A percentile compares a stretch with the other conserved stretches of the same genome.
Evolutionary conservation across 2,113 vertebrate species (phyloP).

Genomic region (Daboia siamensis): DNA sequence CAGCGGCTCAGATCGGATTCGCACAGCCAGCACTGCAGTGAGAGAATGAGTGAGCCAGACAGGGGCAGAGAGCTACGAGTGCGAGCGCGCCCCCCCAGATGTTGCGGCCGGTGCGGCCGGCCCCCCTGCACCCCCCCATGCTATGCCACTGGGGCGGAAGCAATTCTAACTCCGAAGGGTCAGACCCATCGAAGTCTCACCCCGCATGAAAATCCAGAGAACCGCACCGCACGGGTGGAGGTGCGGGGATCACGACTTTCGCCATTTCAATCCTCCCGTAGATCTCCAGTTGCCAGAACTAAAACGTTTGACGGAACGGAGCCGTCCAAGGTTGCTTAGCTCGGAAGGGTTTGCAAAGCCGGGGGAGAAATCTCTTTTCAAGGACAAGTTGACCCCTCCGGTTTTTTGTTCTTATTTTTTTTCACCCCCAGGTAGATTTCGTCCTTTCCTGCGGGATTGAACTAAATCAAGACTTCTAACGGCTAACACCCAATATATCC

Average conservation of each 20-base stretch:
- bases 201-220: background rate
- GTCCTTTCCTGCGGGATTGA: background rate
- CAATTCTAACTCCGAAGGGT: background rate
- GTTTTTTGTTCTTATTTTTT: background rate
- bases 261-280: background rate
- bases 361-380: background rate
- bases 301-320: background rate
- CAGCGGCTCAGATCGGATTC: no score
- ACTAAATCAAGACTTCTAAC: background rate
- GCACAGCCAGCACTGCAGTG: no score
- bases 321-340: background rate
- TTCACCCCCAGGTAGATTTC: background rate
- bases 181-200: background rate
- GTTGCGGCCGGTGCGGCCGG: no score
- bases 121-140: no score
- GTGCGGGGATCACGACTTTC: background rate
- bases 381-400: background rate
- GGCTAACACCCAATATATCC: background rate
- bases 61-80: no score
- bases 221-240: background rate
- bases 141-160: no score
- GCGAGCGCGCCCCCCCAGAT: no score
- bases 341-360: background rate
- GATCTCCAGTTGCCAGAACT: background rate
- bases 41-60: no score